Conservation (phyloP, 2,113 vertebrate genomes). For the Brachypteracias leptosomus region DNA sequence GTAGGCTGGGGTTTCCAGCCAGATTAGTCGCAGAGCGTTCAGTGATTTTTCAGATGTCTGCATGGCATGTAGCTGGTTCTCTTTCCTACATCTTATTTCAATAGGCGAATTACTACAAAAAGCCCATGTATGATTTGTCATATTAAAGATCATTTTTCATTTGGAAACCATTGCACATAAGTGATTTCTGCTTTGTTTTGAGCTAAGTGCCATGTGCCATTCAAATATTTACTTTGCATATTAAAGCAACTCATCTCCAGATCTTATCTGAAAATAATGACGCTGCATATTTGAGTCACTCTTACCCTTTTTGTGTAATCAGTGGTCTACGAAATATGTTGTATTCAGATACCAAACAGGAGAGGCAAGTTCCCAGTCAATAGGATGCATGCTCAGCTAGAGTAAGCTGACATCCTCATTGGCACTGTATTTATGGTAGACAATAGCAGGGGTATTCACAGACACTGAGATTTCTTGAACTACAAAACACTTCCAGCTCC, state of each 20-base stretch:
- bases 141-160: neutral
- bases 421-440: neutral
- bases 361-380: neutral
- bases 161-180: neutral
- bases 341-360: neutral
- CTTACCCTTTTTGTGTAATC: neutral
- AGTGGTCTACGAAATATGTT: neutral
- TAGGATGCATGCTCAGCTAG: neutral
- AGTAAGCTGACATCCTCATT: neutral
- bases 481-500: neutral
- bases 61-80: neutral
- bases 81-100: neutral
- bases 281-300: conserved; percentile 11
- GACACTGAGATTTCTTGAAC: neutral
- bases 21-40: neutral
- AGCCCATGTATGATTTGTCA: neutral
- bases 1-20: neutral
- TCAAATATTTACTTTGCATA: neutral
- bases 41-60: neutral
- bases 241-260: neutral
- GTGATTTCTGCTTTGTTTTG: neutral
- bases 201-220: neutral
- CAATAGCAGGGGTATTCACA: neutral
- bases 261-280: conserved; percentile 2
- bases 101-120: neutral